Evolutionary conservation across 2,113 vertebrate species (phyloP).

Genomic region (Isichthys henryi): DNA sequence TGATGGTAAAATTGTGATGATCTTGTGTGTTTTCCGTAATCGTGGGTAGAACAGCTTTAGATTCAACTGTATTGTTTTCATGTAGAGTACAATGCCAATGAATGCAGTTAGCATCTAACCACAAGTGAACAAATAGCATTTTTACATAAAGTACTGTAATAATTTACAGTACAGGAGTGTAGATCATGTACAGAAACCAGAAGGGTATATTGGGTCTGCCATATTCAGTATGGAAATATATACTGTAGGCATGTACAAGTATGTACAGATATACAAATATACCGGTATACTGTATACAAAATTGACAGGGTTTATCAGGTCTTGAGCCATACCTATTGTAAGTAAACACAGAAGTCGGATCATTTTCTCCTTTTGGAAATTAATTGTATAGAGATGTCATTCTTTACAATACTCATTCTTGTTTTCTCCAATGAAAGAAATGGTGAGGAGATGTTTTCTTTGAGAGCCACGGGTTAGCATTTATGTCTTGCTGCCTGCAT

Average conservation of each 20-base stretch:
- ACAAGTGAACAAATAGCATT: background rate
- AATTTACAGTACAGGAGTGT: background rate
- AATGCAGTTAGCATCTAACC: background rate
- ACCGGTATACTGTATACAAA: background rate
- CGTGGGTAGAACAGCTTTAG: background rate
- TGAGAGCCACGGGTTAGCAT: background rate
- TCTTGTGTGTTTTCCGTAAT: background rate
- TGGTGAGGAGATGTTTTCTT: background rate
- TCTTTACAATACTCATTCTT: background rate
- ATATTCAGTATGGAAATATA: background rate
- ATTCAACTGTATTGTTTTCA: background rate
- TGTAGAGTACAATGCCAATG: background rate
- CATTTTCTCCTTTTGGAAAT: background rate
- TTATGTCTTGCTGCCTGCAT: background rate
- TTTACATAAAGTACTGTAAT: background rate
- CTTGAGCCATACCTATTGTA: background rate
- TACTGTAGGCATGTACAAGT: background rate
- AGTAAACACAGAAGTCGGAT: background rate
- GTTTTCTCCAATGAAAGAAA: background rate
- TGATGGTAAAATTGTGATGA: background rate
- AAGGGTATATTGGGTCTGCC: background rate
- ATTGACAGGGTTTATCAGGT: background rate
- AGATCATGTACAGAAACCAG: background rate
- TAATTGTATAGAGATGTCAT: background rate
- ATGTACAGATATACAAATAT: background rate